phyloP scores from a whole-genome alignment of 2,797 vertebrate genomes.

The Onychomys arenicola region DNA sequence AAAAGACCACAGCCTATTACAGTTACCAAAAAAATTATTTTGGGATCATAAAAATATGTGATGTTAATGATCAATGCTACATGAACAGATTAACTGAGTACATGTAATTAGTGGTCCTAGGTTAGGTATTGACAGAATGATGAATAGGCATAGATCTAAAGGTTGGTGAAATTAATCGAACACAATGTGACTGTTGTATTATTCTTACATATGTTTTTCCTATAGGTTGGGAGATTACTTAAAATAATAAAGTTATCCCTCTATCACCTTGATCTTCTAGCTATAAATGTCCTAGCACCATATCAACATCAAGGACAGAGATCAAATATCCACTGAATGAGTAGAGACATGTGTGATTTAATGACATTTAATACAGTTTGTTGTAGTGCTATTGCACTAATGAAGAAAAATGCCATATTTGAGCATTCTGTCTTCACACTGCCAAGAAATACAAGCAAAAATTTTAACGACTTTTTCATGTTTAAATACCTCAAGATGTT shows the following conservation, averaged over 20 bases:
- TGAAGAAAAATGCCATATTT: not conserved
- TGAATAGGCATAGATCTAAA: not conserved
- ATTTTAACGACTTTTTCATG: not conserved
- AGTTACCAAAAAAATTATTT: not conserved
- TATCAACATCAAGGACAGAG: not conserved
- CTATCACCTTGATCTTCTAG: not conserved
- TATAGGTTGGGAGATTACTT: not conserved
- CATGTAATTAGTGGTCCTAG: not conserved
- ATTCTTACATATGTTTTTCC: not conserved
- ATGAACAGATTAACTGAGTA: not conserved
- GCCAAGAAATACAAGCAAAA: not conserved
- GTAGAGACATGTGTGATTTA: not conserved
- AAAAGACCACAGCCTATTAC: not conserved
- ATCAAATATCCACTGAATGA: not conserved
- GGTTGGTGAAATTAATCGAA: not conserved
- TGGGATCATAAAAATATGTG: not conserved
- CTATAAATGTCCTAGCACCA: not conserved
- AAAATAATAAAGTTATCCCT: not conserved
- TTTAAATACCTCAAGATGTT: not conserved
- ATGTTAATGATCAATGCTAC: not conserved
- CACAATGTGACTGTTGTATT: rapidly evolving
- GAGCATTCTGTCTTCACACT: not conserved
- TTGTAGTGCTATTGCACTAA: not conserved
- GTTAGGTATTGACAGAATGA: not conserved
- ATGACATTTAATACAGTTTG: not conserved